These are phyloP conservation scores for Grantiella picta DNA, from an alignment of 2,113 vertebrate genomes.

Conservation along the genomic window DNA sequence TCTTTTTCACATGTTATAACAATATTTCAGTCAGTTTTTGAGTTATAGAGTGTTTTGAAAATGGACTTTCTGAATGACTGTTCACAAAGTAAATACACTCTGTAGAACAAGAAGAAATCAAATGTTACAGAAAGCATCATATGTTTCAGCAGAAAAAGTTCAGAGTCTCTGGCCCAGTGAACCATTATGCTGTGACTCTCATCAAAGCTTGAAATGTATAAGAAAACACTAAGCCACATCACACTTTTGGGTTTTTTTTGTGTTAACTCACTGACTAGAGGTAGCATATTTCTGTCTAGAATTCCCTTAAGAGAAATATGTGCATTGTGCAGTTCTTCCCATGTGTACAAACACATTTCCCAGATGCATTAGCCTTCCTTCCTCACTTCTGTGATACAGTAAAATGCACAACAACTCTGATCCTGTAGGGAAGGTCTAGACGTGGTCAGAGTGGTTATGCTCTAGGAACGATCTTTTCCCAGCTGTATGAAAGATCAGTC, in stretches of 20 bases:
- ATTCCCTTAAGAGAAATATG: not conserved
- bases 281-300: not conserved
- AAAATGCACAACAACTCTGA: not conserved
- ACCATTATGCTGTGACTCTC: not conserved
- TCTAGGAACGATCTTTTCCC: not conserved
- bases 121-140: not conserved
- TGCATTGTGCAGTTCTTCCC: fast-evolving
- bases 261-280: not conserved
- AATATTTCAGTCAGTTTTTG: not conserved
- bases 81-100: not conserved
- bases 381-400: not conserved
- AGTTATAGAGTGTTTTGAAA: not conserved
- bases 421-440: not conserved
- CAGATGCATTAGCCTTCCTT: not conserved
- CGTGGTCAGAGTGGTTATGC: too few relatives aligned
- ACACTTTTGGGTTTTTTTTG: not conserved
- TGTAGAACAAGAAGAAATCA: not conserved
- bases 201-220: not conserved
- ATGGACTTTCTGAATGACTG: not conserved
- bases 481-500: not conserved
- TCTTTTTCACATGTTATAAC: not conserved
- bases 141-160: not conserved
- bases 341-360: not conserved
- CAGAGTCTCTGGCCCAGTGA: not conserved
- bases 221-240: not conserved